Evolutionary conservation across 1,140 invertebrate species (phyloP), one percentile per base, ranked within the genome.

Genomic region (Bombus ignitus): DNA sequence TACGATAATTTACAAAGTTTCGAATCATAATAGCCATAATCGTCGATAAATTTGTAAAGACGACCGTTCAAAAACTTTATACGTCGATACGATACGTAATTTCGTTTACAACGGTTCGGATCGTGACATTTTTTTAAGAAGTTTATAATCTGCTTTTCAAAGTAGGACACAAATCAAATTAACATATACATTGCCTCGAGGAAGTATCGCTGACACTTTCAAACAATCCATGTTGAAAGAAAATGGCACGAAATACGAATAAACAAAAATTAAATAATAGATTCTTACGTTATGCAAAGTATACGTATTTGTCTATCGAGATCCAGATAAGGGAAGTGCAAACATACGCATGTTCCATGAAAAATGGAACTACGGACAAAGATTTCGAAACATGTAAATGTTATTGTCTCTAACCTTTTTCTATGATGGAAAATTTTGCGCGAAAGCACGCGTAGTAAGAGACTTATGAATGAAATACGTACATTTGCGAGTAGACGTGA

Each of bases 401-500:
- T 42, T 35, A 22, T 28, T 62, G 25, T 9, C 6, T 39, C 65
- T 84, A 84, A 84, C 82, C 82, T 84, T n/a, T 18, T 35, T n/a
- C 13, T 28, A 32, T 3, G 18, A 3, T 68, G 62, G n/a, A 22
- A 22, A 74, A 13, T 47, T 47, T 74, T 47, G 8, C 42, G 22
- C 22, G 15, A 32, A 12, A 57, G 4, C 2, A 32, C 9, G 15
- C 32, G 4, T 1, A 37, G 0, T 13, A 32, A 53, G 1, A 8
- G 5, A 73, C 81, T 89, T 42, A 68, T 90, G 75, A 89, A 88
- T 85, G 72, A 59, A 73, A 44, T 73, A 85, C 62, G 73, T 77
- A 77, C 80, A 28, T 83, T 71, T n/a, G 6, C 25, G n/a, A 68
- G 70, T 22, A 47, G 47, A 47, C 37, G 62, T 39, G 57, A 28